A percentile compares a stretch with the other conserved stretches of the same genome.
Conservation (phyloP, 2,113 vertebrate genomes). For the Clarias gariepinus region DNA sequence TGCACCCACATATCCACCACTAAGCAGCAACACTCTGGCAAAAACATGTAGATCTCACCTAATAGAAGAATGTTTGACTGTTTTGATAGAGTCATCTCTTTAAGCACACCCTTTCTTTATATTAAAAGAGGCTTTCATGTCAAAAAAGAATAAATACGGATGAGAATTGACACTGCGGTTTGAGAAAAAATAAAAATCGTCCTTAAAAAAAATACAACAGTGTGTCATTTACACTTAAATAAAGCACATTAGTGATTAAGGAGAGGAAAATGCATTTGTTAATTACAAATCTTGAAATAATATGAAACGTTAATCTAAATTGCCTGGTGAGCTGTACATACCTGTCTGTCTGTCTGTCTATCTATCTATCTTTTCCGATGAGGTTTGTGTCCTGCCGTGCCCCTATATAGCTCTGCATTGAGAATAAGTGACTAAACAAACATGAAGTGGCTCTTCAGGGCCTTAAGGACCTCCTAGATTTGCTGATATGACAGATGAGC, state of each 20-base stretch:
- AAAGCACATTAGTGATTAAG: neutral
- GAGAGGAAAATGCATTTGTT: neutral
- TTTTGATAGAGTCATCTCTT: constrained; percentile 49
- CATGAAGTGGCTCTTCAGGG: constrained; percentile 58
- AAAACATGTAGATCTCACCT: constrained; percentile 25
- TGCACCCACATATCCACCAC: constrained; percentile 57
- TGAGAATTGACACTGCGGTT: neutral
- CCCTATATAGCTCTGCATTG: constrained; percentile 44
- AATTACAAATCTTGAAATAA: constrained; percentile 13
- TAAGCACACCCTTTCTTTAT: constrained; percentile 4
- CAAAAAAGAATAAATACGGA: constrained; percentile 7
- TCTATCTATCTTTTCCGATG: neutral
- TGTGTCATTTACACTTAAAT: constrained; percentile 5
- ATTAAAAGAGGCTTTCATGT: constrained; percentile 3
- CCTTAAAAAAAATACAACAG: neutral
- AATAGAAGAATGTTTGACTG: constrained; percentile 36
- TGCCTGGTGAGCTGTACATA: constrained; percentile 19
- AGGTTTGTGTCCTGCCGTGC: constrained; percentile 28
- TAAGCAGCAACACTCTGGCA: constrained; percentile 48
- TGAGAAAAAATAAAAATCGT: neutral
- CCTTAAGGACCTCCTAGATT: constrained; percentile 52
- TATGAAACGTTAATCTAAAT: neutral
- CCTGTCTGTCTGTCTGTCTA: no score
- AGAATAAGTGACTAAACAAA: constrained; percentile 54
- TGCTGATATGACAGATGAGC: constrained; percentile 46